These are phyloP conservation scores for Polyommatus iphigenia DNA, from an alignment of 2,888 invertebrate genomes.

Conservation along the genomic window DNA sequence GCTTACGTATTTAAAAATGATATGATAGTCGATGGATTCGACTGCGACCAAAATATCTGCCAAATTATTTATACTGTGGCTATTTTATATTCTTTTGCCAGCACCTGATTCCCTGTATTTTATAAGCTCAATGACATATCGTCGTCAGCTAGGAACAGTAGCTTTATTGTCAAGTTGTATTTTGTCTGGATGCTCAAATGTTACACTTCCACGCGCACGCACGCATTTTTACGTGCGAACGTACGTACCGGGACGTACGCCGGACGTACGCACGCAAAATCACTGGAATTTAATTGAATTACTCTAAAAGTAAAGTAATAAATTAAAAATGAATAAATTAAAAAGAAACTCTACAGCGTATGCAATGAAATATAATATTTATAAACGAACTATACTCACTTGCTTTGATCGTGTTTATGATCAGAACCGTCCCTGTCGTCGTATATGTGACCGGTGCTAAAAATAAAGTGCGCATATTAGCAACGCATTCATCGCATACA, in stretches of 20 bases:
- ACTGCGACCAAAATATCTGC: not conserved
- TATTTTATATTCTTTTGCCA: no score
- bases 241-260: not conserved
- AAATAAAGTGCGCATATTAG: constrained; percentile 45
- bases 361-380: constrained; percentile 21
- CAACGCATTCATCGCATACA: constrained; percentile 35
- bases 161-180: not conserved
- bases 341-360: not conserved
- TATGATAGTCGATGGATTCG: not conserved
- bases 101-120: no score
- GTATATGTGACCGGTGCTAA: constrained; percentile 72
- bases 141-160: not conserved
- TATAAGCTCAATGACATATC: no score
- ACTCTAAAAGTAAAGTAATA: not conserved
- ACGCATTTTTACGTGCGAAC: not conserved
- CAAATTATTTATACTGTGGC: not conserved
- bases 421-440: constrained; percentile 77
- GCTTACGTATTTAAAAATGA: not conserved
- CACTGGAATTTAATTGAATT: not conserved
- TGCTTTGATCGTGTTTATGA: constrained; percentile 78
- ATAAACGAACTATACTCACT: constrained; percentile 57
- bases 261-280: not conserved
- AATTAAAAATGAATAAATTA: not conserved
- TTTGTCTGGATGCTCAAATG: not conserved
- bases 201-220: not conserved